Conservation (phyloP, 2,797 vertebrate genomes). For the Adrianichthys oophorus region DNA sequence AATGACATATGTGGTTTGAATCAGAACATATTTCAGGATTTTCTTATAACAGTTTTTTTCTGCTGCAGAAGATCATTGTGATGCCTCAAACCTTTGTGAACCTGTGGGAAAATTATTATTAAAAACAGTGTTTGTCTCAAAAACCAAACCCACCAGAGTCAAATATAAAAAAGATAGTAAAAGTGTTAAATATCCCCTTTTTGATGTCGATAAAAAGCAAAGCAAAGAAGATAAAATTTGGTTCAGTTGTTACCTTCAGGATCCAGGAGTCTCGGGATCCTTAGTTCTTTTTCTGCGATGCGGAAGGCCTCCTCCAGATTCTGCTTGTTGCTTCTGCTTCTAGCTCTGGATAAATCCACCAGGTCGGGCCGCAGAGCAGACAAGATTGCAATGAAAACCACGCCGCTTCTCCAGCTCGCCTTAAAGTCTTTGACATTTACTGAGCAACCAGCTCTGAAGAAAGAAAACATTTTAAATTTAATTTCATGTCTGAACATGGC, state of each 20-base stretch:
- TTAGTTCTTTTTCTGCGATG: conserved; percentile 86
- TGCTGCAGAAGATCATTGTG: too few species aligned
- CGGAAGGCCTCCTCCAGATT: conserved; percentile 91
- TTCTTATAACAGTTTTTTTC: too few species aligned
- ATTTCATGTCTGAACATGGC: not conserved
- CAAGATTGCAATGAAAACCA: conserved; percentile 90
- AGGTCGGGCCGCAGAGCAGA: conserved; percentile 85
- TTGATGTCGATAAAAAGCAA: too few species aligned
- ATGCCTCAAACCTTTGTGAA: too few species aligned
- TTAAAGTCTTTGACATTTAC: conserved; percentile 90
- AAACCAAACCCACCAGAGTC: too few species aligned
- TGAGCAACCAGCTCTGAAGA: conserved; percentile 70
- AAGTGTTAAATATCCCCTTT: too few species aligned
- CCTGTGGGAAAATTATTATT: not conserved
- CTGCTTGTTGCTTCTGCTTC: conserved; percentile 85
- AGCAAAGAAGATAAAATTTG: too few species aligned
- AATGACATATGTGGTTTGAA: too few species aligned
- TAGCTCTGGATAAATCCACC: conserved; percentile 83
- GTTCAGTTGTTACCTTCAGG: conserved; percentile 76
- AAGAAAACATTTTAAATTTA: not conserved
- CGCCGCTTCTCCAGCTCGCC: conserved; percentile 89
- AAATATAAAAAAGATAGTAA: too few species aligned
- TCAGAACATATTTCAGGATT: too few species aligned
- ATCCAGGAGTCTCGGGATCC: conserved; percentile 89
- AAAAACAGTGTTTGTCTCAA: too few species aligned